Percentiles rank a stretch among this genome's conserved stretches.
Evolutionary conservation across 2,888 invertebrate species (phyloP).

Genomic region (Folsomia manolachei): DNA sequence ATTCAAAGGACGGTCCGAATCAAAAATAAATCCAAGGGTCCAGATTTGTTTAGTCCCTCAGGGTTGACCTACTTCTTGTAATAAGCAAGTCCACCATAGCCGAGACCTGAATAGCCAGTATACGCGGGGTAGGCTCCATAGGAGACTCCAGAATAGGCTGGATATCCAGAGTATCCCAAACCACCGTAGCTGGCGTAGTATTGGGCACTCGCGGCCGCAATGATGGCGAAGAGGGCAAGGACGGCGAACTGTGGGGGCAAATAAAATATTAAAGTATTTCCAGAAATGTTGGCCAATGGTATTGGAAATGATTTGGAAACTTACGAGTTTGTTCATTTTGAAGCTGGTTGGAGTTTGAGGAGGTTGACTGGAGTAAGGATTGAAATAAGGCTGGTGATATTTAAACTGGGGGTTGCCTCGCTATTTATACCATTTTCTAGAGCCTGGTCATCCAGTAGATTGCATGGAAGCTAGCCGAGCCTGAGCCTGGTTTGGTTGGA

Average conservation of each 20-base stretch:
- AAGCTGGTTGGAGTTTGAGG: no score
- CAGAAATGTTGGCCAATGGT: neutral
- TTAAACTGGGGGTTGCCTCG: no score
- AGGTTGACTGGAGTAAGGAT: no score
- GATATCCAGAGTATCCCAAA: neutral
- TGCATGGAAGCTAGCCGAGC: no score
- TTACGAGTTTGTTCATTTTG: neutral
- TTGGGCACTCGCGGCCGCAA: neutral
- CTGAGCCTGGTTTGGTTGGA: no score
- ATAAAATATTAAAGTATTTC: neutral
- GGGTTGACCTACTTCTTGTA: slow-evolving; percentile 24
- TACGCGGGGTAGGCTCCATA: slow-evolving; percentile 19
- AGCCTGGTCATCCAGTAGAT: no score
- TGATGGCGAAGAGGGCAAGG: neutral
- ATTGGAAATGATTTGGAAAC: neutral
- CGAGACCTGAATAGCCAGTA: slow-evolving; percentile 17
- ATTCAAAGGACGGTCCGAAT: neutral
- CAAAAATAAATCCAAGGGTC: no score
- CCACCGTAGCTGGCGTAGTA: neutral
- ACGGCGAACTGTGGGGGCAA: neutral
- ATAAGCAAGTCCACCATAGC: slow-evolving; percentile 21
- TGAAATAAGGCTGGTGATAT: no score
- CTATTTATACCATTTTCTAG: no score
- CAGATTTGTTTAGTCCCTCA: neutral
- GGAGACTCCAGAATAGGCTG: neutral